Conservation (phyloP, 2,113 vertebrate species). For the Prolemur simus region DNA sequence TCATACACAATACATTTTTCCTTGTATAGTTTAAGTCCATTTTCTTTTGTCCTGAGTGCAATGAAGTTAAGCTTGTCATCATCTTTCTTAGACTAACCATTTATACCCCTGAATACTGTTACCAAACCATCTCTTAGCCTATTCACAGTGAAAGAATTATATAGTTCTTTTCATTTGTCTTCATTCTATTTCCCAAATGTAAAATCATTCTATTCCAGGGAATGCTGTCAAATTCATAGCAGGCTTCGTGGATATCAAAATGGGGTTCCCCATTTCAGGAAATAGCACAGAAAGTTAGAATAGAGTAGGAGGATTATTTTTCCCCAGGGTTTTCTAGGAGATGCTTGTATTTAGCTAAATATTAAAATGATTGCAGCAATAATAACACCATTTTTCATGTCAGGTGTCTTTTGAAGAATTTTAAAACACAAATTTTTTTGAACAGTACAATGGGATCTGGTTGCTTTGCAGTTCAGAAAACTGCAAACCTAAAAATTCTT, state of each 20-base stretch:
- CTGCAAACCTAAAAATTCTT: constrained; percentile 25
- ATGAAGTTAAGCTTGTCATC: constrained; percentile 38
- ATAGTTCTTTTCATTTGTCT: constrained; percentile 34
- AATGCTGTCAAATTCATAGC: constrained; percentile 34
- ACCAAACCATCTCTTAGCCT: constrained; percentile 10
- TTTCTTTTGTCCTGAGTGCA: neutral
- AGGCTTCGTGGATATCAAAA: neutral
- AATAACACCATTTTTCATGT: constrained; percentile 19
- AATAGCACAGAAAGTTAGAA: neutral
- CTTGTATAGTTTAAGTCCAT: neutral
- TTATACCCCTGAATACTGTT: neutral
- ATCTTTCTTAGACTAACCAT: constrained; percentile 23
- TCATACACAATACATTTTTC: neutral
- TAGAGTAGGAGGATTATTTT: constrained; percentile 32
- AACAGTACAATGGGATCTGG: neutral
- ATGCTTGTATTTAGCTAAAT: constrained; percentile 45
- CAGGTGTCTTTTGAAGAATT: constrained; percentile 49
- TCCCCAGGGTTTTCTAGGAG: neutral
- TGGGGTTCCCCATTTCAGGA: constrained; percentile 34
- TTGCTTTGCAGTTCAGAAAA: constrained; percentile 48
- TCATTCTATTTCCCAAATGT: neutral
- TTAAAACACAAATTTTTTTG: constrained; percentile 51
- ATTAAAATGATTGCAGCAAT: constrained; percentile 31
- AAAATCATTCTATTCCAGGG: constrained; percentile 23
- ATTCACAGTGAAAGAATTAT: neutral